phyloP scores from a whole-genome alignment of 2,888 invertebrate genomes.

The Philopedon plagiatum region DNA sequence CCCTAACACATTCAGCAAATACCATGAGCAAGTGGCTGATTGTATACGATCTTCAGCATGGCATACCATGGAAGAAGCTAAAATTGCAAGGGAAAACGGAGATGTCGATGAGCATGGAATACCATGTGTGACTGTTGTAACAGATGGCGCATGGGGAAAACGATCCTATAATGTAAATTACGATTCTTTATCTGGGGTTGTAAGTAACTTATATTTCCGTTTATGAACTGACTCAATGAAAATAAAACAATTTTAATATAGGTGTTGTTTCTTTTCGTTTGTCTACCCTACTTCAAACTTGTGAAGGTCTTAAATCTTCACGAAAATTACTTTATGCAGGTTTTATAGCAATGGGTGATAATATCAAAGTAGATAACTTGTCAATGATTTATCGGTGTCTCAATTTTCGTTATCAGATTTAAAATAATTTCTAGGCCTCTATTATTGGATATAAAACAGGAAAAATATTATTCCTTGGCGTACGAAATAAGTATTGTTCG shows the following conservation, averaged over 20 bases:
- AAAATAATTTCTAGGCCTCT: slow-evolving; percentile 24
- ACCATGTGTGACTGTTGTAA: too few relatives aligned
- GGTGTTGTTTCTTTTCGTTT: too few relatives aligned
- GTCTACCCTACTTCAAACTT: too few relatives aligned
- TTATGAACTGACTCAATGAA: too few relatives aligned
- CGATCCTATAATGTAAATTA: slow-evolving; percentile 53
- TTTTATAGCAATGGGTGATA: too few relatives aligned
- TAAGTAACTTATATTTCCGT: not conserved
- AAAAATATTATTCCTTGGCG: slow-evolving; percentile 58
- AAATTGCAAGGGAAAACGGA: not conserved
- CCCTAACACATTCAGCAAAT: slow-evolving; percentile 1
- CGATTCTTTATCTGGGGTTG: slow-evolving; percentile 59
- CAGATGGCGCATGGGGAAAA: too few relatives aligned
- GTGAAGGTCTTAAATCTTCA: too few relatives aligned
- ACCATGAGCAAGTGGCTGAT: slow-evolving; percentile 23
- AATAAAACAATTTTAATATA: too few relatives aligned
- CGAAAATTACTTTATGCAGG: too few relatives aligned
- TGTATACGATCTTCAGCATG: not conserved
- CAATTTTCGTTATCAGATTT: too few relatives aligned
- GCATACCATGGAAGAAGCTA: slow-evolving; percentile 22
- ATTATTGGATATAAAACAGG: slow-evolving; percentile 52
- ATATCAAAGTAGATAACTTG: too few relatives aligned
- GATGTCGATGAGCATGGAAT: slow-evolving; percentile 18
- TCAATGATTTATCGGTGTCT: too few relatives aligned
- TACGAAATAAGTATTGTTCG: slow-evolving; percentile 59